A percentile compares a stretch with the other conserved stretches of the same genome.
Evolutionary conservation across 2,797 vertebrate species (phyloP).

Genomic region (Falco concolor): DNA sequence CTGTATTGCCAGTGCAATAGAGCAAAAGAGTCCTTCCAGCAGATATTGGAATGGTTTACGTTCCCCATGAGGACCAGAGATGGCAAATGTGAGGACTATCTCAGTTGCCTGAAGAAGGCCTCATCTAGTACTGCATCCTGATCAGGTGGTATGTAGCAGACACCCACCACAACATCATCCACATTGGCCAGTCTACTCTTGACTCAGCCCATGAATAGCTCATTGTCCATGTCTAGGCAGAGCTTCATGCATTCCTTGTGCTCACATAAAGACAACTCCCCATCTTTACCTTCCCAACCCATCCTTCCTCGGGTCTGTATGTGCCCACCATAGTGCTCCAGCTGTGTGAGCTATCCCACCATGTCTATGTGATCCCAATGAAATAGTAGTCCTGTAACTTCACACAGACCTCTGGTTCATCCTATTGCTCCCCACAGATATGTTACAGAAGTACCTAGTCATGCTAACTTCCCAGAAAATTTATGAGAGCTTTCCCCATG

Average conservation of each 20-base stretch:
- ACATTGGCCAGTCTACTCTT: neutral
- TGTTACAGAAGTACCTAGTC: neutral
- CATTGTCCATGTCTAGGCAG: neutral
- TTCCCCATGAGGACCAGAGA: neutral
- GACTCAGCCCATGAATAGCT: neutral
- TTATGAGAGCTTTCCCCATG: neutral
- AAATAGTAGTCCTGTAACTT: neutral
- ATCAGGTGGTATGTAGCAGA: neutral
- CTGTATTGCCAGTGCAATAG: neutral
- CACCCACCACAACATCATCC: neutral
- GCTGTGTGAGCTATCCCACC: neutral
- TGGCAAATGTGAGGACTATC: neutral
- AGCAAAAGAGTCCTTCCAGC: neutral
- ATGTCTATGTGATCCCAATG: neutral
- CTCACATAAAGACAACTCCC: neutral
- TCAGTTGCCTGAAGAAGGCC: neutral
- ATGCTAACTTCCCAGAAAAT: neutral
- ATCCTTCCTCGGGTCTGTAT: accelerated
- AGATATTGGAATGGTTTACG: neutral
- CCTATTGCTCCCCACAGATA: neutral
- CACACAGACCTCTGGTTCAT: neutral
- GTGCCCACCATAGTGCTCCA: neutral
- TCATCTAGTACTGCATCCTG: neutral
- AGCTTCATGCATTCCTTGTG: neutral
- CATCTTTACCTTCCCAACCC: neutral